Conservation (phyloP, 1,140 invertebrate genomes). For the Wiebesia pumilae region DNA sequence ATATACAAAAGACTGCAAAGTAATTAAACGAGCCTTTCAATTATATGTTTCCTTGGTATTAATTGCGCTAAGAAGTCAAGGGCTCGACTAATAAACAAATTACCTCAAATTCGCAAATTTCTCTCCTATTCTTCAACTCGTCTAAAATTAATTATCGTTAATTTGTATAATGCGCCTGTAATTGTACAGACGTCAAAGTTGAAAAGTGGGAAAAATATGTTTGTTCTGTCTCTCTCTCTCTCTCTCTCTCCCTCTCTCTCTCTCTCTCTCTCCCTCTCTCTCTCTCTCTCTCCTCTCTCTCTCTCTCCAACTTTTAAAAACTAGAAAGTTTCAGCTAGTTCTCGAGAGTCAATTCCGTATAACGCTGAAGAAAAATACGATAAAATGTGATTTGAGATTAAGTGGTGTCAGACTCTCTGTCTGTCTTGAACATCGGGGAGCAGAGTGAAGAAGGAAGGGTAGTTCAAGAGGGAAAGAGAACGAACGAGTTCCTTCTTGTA, state of each 20-base stretch:
- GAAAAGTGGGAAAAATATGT: not conserved
- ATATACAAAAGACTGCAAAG: not conserved
- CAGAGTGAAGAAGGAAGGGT: constrained; percentile 3
- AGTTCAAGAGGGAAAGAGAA: constrained; percentile 26
- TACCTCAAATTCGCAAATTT: not conserved
- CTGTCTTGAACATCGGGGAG: not conserved
- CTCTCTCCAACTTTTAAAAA: too few relatives aligned
- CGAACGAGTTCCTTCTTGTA: constrained; percentile 48
- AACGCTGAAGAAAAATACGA: not conserved
- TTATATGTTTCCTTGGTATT: not conserved
- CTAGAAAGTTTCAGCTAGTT: not conserved
- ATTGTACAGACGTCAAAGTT: not conserved
- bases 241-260: too few relatives aligned
- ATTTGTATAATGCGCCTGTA: not conserved
- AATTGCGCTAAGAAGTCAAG: not conserved
- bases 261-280: not conserved
- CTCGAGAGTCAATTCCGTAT: constrained; percentile 2
- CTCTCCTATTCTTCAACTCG: not conserved
- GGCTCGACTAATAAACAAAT: not conserved
- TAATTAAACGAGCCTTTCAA: not conserved
- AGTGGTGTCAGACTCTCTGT: constrained; percentile 17
- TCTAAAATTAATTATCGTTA: not conserved
- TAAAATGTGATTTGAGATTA: constrained; percentile 49
- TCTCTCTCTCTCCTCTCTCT: too few relatives aligned
- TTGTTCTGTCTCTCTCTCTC: not conserved